Conservation (phyloP, 2,797 vertebrate species). For the Pipistrellus pipistrellus region DNA sequence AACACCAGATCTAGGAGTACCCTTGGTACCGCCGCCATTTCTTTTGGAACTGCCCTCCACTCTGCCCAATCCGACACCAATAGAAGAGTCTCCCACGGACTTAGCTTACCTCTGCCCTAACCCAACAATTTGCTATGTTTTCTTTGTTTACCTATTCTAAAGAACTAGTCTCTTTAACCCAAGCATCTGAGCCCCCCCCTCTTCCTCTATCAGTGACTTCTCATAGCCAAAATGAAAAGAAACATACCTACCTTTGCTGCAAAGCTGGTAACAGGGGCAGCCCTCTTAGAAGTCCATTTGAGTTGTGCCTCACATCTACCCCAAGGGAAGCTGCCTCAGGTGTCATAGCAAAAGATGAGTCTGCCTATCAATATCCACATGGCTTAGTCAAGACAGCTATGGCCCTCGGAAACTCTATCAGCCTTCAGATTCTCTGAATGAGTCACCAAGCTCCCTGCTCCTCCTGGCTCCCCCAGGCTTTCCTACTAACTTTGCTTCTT, state of each 20-base stretch:
- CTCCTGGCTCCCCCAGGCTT: background rate
- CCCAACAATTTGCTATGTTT: background rate
- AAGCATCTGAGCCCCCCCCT: background rate
- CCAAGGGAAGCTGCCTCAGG: constrained; percentile 3
- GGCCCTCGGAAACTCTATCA: constrained; percentile 15
- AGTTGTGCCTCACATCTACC: background rate
- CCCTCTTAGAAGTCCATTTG: constrained; percentile 19
- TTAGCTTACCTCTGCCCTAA: constrained; percentile 57
- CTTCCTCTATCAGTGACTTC: constrained; percentile 6
- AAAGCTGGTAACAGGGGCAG: constrained; percentile 6
- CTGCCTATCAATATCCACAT: constrained; percentile 19
- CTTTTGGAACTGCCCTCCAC: constrained; percentile 44
- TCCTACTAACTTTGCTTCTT: constrained; percentile 55
- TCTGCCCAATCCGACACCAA: constrained; percentile 5
- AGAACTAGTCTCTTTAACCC: constrained; percentile 56
- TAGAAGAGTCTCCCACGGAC: background rate
- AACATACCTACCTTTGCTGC: background rate
- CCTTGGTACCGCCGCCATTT: constrained; percentile 28
- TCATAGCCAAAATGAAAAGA: constrained; percentile 45
- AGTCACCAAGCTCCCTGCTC: background rate
- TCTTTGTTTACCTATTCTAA: constrained; percentile 37
- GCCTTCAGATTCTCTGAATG: constrained; percentile 44
- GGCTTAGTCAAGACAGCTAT: constrained; percentile 24
- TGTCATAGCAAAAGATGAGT: constrained; percentile 19
- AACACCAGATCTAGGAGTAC: background rate